A percentile compares a stretch with the other conserved stretches of the same genome.
Evolutionary conservation across 2,113 vertebrate genomes (phyloP).

Genomic region (Chaetorhynchus papuensis): DNA sequence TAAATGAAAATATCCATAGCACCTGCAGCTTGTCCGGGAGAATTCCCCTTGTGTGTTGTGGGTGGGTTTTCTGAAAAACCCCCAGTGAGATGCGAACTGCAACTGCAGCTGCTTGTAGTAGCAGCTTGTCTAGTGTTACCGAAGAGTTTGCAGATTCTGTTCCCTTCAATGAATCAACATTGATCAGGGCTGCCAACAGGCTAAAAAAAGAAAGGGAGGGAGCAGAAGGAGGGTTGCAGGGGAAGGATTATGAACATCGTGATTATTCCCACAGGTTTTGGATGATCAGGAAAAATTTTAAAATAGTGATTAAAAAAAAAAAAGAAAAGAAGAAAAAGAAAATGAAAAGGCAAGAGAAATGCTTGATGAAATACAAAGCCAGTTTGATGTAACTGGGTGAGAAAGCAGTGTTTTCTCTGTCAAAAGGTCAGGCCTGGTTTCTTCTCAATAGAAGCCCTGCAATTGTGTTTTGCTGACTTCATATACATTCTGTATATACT

Average conservation of each 20-base stretch:
- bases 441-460: background rate
- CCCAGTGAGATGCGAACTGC: constrained; percentile 67
- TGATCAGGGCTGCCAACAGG: constrained; percentile 48
- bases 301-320: constrained; percentile 13
- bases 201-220: background rate
- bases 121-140: constrained; percentile 65
- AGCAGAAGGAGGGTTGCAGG: background rate
- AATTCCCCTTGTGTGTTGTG: constrained; percentile 76
- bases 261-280: constrained; percentile 52
- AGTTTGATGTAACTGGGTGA: background rate
- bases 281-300: constrained; percentile 39
- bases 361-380: background rate
- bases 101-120: constrained; percentile 78
- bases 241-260: constrained; percentile 39
- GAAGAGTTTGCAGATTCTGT: constrained; percentile 64
- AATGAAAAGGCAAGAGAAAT: background rate
- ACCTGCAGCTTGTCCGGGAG: constrained; percentile 80
- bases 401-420: constrained; percentile 22
- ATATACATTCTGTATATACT: background rate
- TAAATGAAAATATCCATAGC: constrained; percentile 83
- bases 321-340: background rate
- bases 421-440: constrained; percentile 15
- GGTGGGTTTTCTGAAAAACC: constrained; percentile 72
- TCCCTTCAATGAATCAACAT: constrained; percentile 63
- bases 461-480: constrained; percentile 48